Evolutionary conservation across 2,888 invertebrate species (phyloP).

Genomic region (Penaeus monodon): DNA sequence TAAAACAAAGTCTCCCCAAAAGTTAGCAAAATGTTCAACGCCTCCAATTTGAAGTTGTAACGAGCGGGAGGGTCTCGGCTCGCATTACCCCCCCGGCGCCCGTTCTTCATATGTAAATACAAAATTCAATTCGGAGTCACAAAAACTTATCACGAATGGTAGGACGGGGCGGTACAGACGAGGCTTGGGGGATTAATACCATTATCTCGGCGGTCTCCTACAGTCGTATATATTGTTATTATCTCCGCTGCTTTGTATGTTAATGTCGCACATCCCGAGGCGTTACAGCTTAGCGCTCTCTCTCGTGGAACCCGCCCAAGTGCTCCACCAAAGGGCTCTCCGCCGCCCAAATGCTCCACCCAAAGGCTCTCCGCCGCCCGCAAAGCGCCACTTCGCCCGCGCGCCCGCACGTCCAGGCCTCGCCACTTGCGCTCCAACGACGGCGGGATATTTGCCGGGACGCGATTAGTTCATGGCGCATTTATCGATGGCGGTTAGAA

Average conservation of each 20-base stretch:
- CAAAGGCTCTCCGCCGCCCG: too few relatives aligned
- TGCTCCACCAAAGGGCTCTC: too few relatives aligned
- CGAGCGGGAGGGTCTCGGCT: conserved; percentile 1
- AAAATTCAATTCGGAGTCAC: conserved; percentile 30
- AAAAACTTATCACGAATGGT: conserved; percentile 29
- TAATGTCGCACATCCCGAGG: conserved; percentile 22
- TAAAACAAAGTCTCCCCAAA: too few relatives aligned
- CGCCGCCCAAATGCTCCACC: too few relatives aligned
- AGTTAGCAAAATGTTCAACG: not conserved
- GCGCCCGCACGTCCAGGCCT: too few relatives aligned
- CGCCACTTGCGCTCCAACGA: too few relatives aligned
- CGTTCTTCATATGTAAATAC: conserved; percentile 38
- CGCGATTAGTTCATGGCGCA: too few relatives aligned
- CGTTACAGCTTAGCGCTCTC: conserved; percentile 12
- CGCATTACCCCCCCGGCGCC: conserved; percentile 18
- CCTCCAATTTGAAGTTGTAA: conserved; percentile 34
- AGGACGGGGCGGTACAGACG: not conserved
- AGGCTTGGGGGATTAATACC: conserved; percentile 35
- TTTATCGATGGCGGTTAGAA: too few relatives aligned
- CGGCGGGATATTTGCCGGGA: too few relatives aligned
- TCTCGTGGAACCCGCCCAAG: not conserved
- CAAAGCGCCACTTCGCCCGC: too few relatives aligned
- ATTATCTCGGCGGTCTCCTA: conserved; percentile 32
- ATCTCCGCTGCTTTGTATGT: conserved; percentile 39
- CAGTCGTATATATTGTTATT: conserved; percentile 35